Conservation (phyloP, 2,113 vertebrate genomes). For the Chinchilla lanigera region DNA sequence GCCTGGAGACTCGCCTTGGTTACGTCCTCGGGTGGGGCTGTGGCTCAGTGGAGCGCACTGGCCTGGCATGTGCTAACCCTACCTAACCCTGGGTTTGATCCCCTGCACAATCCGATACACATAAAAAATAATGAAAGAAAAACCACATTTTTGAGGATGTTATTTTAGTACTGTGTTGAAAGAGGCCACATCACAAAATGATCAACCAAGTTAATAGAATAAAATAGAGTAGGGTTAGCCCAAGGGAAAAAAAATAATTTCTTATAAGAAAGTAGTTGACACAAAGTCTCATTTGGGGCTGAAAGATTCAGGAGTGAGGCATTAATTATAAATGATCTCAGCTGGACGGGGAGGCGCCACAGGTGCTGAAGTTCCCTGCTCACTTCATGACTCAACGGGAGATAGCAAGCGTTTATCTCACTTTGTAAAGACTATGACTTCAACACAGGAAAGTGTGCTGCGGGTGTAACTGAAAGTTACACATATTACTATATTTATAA, state of each 20-base stretch:
- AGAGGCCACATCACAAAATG: neutral
- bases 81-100: neutral
- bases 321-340: neutral
- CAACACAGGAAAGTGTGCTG: neutral
- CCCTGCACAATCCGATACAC: neutral
- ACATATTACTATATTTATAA: neutral
- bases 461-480: neutral
- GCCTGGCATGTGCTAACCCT: neutral
- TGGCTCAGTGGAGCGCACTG: neutral
- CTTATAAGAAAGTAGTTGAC: neutral
- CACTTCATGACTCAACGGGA: neutral
- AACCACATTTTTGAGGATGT: neutral
- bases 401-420: neutral
- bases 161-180: neutral
- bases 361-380: neutral
- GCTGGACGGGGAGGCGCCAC: neutral
- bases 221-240: neutral
- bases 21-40: neutral
- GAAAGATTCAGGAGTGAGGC: neutral
- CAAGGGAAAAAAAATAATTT: slow-evolving; percentile 22
- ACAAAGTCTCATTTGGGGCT: slow-evolving; percentile 1
- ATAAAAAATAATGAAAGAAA: neutral
- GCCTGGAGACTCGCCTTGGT: neutral
- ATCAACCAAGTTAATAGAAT: neutral
- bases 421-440: neutral